Evolutionary conservation across 2,888 invertebrate species (phyloP), one percentile per base, ranked within the genome.

Genomic region (Parnassius mnemosyne): DNA sequence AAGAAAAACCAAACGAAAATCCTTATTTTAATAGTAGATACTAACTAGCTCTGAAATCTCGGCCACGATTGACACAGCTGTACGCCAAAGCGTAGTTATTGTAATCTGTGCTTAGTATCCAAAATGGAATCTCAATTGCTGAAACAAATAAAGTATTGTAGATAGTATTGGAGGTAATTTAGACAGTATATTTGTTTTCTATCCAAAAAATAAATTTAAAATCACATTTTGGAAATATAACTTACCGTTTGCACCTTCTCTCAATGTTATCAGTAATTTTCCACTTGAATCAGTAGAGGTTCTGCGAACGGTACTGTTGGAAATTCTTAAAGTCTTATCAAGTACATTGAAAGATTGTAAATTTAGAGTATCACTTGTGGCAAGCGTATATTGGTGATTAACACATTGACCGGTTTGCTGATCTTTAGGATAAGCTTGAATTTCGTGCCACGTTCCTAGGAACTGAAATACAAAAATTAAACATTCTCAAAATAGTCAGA

Each of bases 1-100:
- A 13, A 47, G 12, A 47, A 1, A 13, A 49, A 10, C 1, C 9
- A 49, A 49, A 16, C 9, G 9, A 16, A 49, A 9, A 49, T 13
- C n/a, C 12, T 49, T 13, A 9, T 3, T 54, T 34, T 34, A 7
- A 34, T 34, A 34, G 34, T 34, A 34, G 7, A 34, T 64, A 73
- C 71, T 80, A 77, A 90, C 90, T 76, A 73, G 70, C 75, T 80
- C 80, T 84, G 57, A 72, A 83, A 64, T 85, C 80, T 3, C 63
- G 13, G 47, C 64, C 56, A 11, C 75, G 60, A 46, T 87, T 60
- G 20, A 74, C 63, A 71, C 83, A 71, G 47, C 84, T 81, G 70
- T 81, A 81, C 0, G 76, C 79, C 42, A 80, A 68, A 1, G 80
- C 80, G 60, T 78, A 79, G 53, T 69, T 71, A 9, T 44, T 60